Evolutionary conservation across 2,113 vertebrate genomes (phyloP).

Genomic region (Rafetus swinhoei): DNA sequence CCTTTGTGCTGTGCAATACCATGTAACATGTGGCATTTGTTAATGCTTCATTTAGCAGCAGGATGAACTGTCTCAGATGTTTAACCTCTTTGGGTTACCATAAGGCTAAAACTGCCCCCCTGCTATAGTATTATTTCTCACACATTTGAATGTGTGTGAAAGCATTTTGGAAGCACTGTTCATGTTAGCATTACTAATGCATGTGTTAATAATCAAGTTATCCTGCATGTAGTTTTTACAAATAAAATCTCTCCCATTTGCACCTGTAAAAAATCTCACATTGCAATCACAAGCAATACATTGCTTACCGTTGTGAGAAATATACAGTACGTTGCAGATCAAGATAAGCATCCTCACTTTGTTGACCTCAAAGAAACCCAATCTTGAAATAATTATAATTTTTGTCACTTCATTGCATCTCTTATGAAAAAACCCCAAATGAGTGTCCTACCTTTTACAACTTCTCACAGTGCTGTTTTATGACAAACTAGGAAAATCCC

Average conservation of each 20-base stretch:
- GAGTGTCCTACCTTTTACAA: background rate
- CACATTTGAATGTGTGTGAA: background rate
- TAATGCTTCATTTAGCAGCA: background rate
- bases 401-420: background rate
- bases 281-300: background rate
- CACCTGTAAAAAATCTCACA: background rate
- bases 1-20: background rate
- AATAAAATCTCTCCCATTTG: background rate
- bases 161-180: background rate
- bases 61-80: background rate
- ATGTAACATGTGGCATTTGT: background rate
- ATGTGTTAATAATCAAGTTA: background rate
- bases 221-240: background rate
- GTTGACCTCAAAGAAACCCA: background rate
- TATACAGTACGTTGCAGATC: background rate
- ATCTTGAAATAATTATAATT: background rate
- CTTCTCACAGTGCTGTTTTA: background rate
- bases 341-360: background rate
- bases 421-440: background rate
- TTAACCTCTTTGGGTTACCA: background rate
- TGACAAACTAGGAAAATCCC: background rate
- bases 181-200: background rate
- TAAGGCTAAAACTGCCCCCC: background rate
- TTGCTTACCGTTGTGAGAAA: background rate
- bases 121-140: background rate